Percentiles rank a stretch among this genome's conserved stretches.
Conservation (phyloP, 1,140 invertebrate genomes). For the Melitaea cinxia region DNA sequence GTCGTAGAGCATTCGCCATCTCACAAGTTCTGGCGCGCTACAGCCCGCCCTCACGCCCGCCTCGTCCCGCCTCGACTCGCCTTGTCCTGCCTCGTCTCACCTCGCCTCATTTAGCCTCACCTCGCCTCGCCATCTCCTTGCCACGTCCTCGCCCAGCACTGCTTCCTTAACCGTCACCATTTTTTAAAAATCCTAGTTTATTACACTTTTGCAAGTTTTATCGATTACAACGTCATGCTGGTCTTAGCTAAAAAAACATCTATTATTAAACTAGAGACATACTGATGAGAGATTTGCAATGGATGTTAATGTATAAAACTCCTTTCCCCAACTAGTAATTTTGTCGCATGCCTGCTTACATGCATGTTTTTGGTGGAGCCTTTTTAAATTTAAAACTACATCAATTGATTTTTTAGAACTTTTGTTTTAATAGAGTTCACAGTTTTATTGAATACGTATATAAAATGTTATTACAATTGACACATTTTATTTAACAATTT, state of each 20-base stretch:
- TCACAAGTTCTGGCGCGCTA: constrained; percentile 75
- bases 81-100: neutral
- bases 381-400: neutral
- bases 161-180: no score
- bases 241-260: no score
- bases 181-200: no score
- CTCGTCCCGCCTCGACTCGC: constrained; percentile 21
- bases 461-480: no score
- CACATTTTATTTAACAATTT: no score
- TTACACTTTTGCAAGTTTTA: constrained; percentile 15
- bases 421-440: neutral
- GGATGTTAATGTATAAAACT: constrained; percentile 1
- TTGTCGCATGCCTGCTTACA: constrained; percentile 9
- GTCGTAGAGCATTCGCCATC: constrained; percentile 78
- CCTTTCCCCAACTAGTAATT: neutral
- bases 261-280: no score
- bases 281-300: constrained; percentile 16
- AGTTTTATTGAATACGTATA: no score
- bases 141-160: no score
- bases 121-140: no score
- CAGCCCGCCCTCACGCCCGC: constrained; percentile 44
- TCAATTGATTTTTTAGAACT: no score
- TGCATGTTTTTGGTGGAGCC: neutral
- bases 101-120: neutral
- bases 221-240: neutral